These are phyloP conservation scores for Coccyzus lansbergi DNA, from an alignment of 2,797 vertebrate genomes.

Conservation along the genomic window DNA sequence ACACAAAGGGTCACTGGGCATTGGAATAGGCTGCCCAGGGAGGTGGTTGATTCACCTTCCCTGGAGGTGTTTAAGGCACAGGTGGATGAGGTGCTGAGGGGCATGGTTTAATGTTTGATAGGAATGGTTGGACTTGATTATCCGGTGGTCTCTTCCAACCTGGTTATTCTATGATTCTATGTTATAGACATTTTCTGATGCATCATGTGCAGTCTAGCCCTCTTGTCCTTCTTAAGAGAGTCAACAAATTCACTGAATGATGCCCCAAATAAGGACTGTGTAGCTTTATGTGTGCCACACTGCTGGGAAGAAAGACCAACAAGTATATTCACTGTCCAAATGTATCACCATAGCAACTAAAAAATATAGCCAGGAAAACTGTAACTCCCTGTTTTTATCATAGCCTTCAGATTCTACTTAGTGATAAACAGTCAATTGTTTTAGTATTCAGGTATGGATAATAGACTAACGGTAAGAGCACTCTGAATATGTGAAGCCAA, in stretches of 20 bases:
- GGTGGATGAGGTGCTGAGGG: too few relatives aligned
- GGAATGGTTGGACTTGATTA: too few relatives aligned
- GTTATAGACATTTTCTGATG: neutral
- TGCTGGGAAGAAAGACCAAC: neutral
- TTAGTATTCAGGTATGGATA: neutral
- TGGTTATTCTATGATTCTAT: too few relatives aligned
- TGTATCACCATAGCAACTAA: conserved; percentile 32
- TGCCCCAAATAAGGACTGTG: neutral
- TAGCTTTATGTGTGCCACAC: neutral
- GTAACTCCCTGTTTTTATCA: neutral
- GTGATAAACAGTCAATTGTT: neutral
- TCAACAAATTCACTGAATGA: neutral
- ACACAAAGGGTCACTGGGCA: too few relatives aligned
- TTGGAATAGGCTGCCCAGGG: too few relatives aligned
- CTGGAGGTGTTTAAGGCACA: too few relatives aligned
- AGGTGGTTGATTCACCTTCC: too few relatives aligned
- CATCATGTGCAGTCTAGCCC: neutral
- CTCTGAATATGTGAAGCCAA: neutral
- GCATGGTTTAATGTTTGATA: too few relatives aligned
- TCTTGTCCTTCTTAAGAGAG: neutral
- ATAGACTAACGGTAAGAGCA: neutral
- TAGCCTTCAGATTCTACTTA: neutral
- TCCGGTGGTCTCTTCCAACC: too few relatives aligned
- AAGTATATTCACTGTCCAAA: neutral
- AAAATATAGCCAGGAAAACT: neutral